Evolutionary conservation across 2,113 vertebrate genomes (phyloP).

Genomic region (Mohoua ochrocephala): DNA sequence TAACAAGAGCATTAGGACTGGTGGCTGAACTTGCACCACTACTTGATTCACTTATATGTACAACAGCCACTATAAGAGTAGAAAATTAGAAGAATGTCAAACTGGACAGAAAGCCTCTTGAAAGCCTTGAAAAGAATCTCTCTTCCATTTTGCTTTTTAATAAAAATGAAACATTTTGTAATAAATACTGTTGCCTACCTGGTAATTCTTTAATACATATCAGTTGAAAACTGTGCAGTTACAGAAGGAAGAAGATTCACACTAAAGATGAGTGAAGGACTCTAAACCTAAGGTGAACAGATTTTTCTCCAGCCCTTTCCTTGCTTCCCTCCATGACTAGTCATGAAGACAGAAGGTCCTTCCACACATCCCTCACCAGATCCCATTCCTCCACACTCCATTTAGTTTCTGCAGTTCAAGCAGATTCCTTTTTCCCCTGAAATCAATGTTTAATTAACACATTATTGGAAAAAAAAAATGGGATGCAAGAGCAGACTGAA

Average conservation of each 20-base stretch:
- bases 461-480: constrained; percentile 67
- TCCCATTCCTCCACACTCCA: constrained; percentile 65
- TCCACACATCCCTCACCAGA: constrained; percentile 38
- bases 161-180: not conserved
- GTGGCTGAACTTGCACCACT: not conserved
- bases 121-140: not conserved
- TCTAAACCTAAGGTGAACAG: not conserved
- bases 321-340: not conserved
- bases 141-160: not conserved
- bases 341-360: constrained; percentile 50
- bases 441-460: constrained; percentile 82
- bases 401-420: constrained; percentile 70
- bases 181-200: not conserved
- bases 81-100: not conserved
- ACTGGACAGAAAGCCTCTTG: not conserved
- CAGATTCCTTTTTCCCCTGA: constrained; percentile 68
- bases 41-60: not conserved
- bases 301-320: not conserved
- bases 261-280: not conserved
- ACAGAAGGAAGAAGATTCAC: not conserved
- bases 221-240: not conserved
- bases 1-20: not conserved
- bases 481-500: constrained; percentile 64
- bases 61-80: not conserved
- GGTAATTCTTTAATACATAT: not conserved